Percentiles rank a stretch among this genome's conserved stretches.
Conservation (phyloP, 2,888 invertebrate genomes). For the Thecocarcelia acutangulata region DNA sequence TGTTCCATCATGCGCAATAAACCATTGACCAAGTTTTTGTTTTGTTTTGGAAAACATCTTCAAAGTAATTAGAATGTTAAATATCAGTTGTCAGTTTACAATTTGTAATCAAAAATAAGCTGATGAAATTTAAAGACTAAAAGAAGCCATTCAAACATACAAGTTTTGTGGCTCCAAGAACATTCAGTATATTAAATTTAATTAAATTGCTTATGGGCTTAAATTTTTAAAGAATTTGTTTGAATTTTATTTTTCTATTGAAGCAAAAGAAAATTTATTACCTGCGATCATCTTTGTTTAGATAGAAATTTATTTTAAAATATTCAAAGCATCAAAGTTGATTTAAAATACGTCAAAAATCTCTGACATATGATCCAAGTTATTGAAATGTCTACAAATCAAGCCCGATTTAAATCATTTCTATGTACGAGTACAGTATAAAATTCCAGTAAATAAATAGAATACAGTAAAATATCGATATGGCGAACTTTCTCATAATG, state of each 20-base stretch:
- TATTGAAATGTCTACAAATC: constrained; percentile 45
- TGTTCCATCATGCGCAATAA: too few relatives aligned
- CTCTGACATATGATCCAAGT: constrained; percentile 53
- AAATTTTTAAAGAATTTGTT: too few relatives aligned
- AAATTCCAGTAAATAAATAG: constrained; percentile 33
- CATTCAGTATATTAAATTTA: too few relatives aligned
- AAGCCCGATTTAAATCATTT: constrained; percentile 54
- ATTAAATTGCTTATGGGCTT: too few relatives aligned
- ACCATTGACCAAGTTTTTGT: background rate
- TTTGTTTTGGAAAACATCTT: constrained; percentile 21
- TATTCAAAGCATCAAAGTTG: constrained; percentile 31
- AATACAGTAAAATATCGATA: constrained; percentile 15
- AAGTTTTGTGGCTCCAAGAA: too few relatives aligned
- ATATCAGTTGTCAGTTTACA: constrained; percentile 62
- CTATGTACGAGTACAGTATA: too few relatives aligned
- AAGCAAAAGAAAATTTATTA: too few relatives aligned
- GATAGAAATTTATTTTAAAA: background rate
- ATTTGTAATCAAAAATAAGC: constrained; percentile 49
- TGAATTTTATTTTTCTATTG: too few relatives aligned
- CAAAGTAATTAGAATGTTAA: constrained; percentile 54
- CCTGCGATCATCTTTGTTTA: too few relatives aligned
- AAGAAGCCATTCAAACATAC: background rate
- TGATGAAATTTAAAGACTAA: constrained; percentile 36
- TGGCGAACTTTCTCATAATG: too few relatives aligned
- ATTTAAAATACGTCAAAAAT: constrained; percentile 47